Evolutionary conservation across 1,140 invertebrate species (phyloP).

Genomic region (Eriocheir sinensis): DNA sequence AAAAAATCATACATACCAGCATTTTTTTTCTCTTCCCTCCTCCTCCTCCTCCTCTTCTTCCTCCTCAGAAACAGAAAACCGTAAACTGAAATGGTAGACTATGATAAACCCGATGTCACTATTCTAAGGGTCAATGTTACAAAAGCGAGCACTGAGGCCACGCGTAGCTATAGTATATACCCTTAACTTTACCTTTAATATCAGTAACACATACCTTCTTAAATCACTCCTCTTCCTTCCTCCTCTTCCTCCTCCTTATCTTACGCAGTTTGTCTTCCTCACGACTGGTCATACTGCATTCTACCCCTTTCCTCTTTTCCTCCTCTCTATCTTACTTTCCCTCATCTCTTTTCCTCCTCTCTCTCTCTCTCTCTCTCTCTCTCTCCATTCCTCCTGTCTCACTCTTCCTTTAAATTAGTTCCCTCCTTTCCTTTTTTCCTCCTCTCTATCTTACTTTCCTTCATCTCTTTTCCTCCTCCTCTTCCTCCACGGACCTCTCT

Average conservation of each 20-base stretch:
- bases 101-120: too few relatives aligned
- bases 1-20: too few relatives aligned
- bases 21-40: too few relatives aligned
- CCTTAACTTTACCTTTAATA: too few relatives aligned
- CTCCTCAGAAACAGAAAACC: too few relatives aligned
- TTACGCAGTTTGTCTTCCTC: background rate
- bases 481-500: too few relatives aligned
- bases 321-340: background rate
- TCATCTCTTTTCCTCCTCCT: background rate
- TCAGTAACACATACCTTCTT: too few relatives aligned
- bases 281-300: background rate
- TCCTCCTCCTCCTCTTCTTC: background rate
- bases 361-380: background rate
- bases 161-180: too few relatives aligned
- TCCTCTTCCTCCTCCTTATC: background rate
- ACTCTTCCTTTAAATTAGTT: background rate
- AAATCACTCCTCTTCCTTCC: background rate
- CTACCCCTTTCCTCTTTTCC: background rate
- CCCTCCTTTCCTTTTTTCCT: background rate
- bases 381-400: background rate
- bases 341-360: background rate
- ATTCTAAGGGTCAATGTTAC: too few relatives aligned
- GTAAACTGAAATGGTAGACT: too few relatives aligned
- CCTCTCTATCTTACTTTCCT: conserved; percentile 25
- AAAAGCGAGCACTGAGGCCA: too few relatives aligned